These are phyloP conservation scores for Andrena haemorrhoa DNA, from an alignment of 2,888 invertebrate genomes.

Conservation along the genomic window DNA sequence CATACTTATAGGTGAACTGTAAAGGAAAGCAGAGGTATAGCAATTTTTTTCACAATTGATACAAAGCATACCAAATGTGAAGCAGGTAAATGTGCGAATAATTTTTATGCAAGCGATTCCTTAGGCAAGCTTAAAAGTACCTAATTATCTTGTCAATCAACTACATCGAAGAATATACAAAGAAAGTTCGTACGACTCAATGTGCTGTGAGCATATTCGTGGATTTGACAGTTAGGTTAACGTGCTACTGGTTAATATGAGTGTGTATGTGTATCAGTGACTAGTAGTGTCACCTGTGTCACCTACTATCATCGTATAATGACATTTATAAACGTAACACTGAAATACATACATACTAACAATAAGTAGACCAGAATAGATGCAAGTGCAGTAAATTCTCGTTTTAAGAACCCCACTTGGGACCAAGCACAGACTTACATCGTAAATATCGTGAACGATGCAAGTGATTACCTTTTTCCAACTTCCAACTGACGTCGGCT, in stretches of 20 bases:
- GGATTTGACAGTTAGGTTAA: conserved; percentile 56
- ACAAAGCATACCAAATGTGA: neutral
- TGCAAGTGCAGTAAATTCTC: no score
- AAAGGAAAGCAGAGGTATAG: neutral
- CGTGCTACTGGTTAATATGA: neutral
- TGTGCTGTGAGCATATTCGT: neutral
- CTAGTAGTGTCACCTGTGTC: conserved; percentile 37
- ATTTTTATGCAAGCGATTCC: neutral
- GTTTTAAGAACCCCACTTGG: no score
- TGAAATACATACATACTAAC: neutral
- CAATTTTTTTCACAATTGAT: conserved; percentile 10
- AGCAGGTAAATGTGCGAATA: neutral
- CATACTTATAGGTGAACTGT: conserved; percentile 68
- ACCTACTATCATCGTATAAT: conserved; percentile 20
- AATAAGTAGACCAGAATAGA: no score
- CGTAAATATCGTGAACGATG: no score
- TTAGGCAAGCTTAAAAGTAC: neutral
- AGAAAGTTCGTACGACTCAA: neutral
- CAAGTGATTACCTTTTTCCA: no score
- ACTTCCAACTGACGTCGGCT: no score
- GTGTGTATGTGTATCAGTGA: neutral
- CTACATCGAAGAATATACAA: conserved; percentile 37
- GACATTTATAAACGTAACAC: neutral
- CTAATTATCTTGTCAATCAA: conserved; percentile 4
- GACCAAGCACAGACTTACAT: no score